A percentile compares a stretch with the other conserved stretches of the same genome.
Conservation (phyloP, 1,140 invertebrate genomes). For the Coelopa frigida region DNA sequence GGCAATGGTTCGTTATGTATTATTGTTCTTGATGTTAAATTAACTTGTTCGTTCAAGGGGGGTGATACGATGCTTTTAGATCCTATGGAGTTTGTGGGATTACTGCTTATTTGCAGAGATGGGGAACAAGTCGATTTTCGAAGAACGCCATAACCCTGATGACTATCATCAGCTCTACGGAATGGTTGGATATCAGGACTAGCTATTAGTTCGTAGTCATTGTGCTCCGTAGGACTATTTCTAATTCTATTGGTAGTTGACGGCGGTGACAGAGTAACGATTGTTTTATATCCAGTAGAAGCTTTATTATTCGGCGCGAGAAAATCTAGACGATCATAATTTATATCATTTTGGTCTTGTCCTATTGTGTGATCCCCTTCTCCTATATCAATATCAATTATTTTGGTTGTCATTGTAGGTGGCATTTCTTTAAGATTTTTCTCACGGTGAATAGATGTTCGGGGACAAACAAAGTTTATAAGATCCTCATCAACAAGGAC, state of each 20-base stretch:
- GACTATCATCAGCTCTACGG: slow-evolving; percentile 66
- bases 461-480: slow-evolving; percentile 27
- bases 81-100: slow-evolving; percentile 9
- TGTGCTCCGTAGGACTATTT: too few species aligned
- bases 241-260: too few species aligned
- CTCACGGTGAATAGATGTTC: too few species aligned
- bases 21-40: too few species aligned
- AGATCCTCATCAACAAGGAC: slow-evolving; percentile 1
- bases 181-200: slow-evolving; percentile 52
- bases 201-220: slow-evolving; percentile 40
- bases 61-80: slow-evolving; percentile 4
- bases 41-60: neutral
- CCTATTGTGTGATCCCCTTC: slow-evolving; percentile 18
- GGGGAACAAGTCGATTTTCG: slow-evolving; percentile 55
- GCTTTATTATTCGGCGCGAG: slow-evolving; percentile 66
- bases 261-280: slow-evolving; percentile 49
- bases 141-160: slow-evolving; percentile 68
- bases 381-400: slow-evolving; percentile 38
- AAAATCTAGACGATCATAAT: slow-evolving; percentile 72
- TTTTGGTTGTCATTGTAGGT: slow-evolving; percentile 24
- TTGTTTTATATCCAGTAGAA: slow-evolving; percentile 59
- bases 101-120: neutral
- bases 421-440: slow-evolving; percentile 26
- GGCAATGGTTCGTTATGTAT: slow-evolving; percentile 29
- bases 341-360: slow-evolving; percentile 35